Percentiles rank a stretch among this genome's conserved stretches.
Conservation (phyloP, 2,113 vertebrate species). For the Orthochromis malagaraziensis region DNA sequence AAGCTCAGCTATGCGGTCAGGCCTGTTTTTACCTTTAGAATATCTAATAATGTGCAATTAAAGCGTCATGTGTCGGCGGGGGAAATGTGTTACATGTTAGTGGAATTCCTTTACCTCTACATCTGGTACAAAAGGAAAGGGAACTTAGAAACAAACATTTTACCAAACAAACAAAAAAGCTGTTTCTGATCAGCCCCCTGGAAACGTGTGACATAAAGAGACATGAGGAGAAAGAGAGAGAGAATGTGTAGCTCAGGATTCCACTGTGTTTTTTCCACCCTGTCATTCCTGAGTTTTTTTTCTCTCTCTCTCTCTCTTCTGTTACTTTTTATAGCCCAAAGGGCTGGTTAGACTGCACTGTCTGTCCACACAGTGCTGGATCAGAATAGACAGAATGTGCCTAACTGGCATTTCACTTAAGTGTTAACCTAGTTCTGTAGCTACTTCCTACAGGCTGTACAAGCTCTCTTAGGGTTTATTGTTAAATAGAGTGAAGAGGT, state of each 20-base stretch:
- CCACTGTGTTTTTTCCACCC: constrained; percentile 43
- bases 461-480: neutral
- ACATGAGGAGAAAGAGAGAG: neutral
- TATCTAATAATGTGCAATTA: neutral
- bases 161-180: neutral
- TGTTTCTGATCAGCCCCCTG: neutral
- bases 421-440: neutral
- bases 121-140: neutral
- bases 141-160: neutral
- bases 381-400: constrained; percentile 3
- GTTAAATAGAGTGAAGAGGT: neutral
- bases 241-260: constrained; percentile 25
- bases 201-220: constrained; percentile 9
- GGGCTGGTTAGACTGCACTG: constrained; percentile 11
- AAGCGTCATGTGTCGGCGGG: neutral
- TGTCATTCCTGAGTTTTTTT: constrained; percentile 43
- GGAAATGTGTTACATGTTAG: neutral
- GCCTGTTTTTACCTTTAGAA: neutral
- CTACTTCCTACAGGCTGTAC: constrained; percentile 6
- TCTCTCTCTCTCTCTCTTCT: neutral
- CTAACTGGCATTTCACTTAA: constrained; percentile 1
- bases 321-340: constrained; percentile 52
- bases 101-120: neutral
- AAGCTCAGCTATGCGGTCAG: neutral
- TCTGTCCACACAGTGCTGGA: neutral